Conservation (phyloP, 2,797 vertebrate species). For the Myiothlypis coronata region DNA sequence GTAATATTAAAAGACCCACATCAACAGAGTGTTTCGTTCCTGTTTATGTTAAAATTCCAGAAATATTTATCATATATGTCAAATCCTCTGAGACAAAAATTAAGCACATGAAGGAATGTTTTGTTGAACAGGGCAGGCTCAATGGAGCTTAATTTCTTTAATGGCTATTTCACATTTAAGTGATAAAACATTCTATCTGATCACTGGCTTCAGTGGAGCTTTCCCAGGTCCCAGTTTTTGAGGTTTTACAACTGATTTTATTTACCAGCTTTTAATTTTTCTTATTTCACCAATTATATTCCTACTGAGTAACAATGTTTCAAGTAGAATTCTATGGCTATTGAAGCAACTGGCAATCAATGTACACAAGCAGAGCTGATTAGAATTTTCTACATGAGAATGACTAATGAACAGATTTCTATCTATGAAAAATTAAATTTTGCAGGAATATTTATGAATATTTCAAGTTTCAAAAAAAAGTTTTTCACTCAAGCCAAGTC, state of each 20-base stretch:
- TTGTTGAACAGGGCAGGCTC: background rate
- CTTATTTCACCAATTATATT: background rate
- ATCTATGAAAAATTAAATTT: background rate
- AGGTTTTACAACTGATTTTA: background rate
- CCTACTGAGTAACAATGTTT: background rate
- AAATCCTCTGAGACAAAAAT: background rate
- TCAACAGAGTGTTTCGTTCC: background rate
- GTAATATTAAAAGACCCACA: background rate
- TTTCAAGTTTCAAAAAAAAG: background rate
- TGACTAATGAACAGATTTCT: background rate
- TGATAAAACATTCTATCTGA: background rate
- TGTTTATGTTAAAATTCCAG: background rate
- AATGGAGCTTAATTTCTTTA: background rate
- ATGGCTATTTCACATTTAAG: background rate
- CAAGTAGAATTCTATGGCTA: background rate
- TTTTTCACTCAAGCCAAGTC: background rate
- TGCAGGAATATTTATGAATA: background rate
- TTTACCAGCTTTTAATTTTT: background rate
- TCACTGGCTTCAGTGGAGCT: background rate
- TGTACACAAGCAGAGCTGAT: background rate
- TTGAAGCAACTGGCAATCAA: background rate
- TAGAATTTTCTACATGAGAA: background rate
- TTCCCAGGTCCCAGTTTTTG: accelerated
- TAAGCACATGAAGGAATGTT: background rate
- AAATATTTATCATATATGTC: background rate